Evolutionary conservation across 2,113 vertebrate genomes (phyloP).

Genomic region (Mugil cephalus): DNA sequence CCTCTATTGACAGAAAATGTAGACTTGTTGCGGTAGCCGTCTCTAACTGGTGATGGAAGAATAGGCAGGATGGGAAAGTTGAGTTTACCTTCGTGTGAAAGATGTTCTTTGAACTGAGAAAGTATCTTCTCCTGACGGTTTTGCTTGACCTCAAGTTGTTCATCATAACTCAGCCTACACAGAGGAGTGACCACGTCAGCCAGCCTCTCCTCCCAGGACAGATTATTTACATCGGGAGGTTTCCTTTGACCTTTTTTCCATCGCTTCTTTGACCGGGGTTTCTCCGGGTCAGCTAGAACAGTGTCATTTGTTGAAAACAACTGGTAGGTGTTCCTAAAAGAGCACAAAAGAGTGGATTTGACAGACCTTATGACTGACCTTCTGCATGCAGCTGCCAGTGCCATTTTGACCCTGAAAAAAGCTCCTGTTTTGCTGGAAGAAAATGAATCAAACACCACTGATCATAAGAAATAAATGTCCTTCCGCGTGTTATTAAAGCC

Average conservation of each 20-base stretch:
- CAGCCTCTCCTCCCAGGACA: constrained; percentile 83
- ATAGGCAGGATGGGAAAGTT: constrained; percentile 83
- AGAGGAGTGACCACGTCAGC: constrained; percentile 84
- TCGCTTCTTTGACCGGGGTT: constrained; percentile 14
- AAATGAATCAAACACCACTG: not conserved
- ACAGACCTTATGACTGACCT: constrained; percentile 26
- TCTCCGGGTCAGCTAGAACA: not conserved
- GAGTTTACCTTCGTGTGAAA: constrained; percentile 66
- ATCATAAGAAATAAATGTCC: not conserved
- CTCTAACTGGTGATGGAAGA: constrained; percentile 83
- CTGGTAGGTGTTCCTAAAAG: not conserved
- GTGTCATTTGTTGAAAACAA: constrained; percentile 29
- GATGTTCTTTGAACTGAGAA: constrained; percentile 68
- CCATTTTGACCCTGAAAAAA: constrained; percentile 36
- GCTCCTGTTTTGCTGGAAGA: not conserved
- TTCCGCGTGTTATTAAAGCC: not conserved
- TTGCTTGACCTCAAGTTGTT: constrained; percentile 89
- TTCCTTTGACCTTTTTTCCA: constrained; percentile 36
- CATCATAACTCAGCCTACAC: constrained; percentile 88
- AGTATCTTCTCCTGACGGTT: constrained; percentile 82
- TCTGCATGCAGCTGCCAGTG: constrained; percentile 1
- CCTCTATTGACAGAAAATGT: constrained; percentile 90
- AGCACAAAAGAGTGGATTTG: not conserved
- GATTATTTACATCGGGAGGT: not conserved
- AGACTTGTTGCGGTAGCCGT: constrained; percentile 90